These are phyloP conservation scores for Macrotus californicus DNA, from an alignment of 2,113 vertebrate species.

Conservation along the genomic window DNA sequence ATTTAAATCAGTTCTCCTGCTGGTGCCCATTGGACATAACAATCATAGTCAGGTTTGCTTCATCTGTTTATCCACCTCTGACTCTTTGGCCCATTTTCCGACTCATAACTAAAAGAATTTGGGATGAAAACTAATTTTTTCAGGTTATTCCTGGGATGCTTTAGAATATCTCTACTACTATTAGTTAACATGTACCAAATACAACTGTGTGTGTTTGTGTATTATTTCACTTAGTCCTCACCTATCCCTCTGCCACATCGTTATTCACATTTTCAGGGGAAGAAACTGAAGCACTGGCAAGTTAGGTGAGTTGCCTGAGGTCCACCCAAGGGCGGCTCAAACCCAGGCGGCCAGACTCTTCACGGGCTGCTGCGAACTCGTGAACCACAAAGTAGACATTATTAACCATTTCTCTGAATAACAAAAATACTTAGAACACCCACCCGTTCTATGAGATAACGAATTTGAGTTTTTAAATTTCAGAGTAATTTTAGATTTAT, in stretches of 20 bases:
- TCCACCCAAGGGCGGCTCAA: neutral
- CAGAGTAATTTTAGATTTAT: neutral
- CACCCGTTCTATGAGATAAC: neutral
- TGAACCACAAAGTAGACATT: neutral
- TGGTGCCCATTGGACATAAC: neutral
- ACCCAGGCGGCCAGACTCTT: neutral
- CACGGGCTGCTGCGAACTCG: neutral
- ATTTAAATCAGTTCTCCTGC: neutral
- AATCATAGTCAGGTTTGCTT: neutral
- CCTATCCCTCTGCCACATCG: neutral
- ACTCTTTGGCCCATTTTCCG: neutral
- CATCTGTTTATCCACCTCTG: neutral
- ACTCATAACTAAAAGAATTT: neutral
- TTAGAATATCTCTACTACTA: neutral
- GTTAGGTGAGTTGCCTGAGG: neutral
- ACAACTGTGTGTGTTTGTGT: neutral
- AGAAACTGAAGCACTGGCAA: neutral
- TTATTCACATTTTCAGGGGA: neutral
- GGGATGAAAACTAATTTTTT: neutral
- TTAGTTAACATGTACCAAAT: neutral
- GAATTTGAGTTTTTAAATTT: neutral
- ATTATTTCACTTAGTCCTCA: neutral
- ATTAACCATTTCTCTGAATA: neutral
- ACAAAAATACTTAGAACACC: neutral
- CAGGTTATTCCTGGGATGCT: neutral